Conservation (phyloP, 2,888 invertebrate species). For the Caradrina clavipalpis region DNA sequence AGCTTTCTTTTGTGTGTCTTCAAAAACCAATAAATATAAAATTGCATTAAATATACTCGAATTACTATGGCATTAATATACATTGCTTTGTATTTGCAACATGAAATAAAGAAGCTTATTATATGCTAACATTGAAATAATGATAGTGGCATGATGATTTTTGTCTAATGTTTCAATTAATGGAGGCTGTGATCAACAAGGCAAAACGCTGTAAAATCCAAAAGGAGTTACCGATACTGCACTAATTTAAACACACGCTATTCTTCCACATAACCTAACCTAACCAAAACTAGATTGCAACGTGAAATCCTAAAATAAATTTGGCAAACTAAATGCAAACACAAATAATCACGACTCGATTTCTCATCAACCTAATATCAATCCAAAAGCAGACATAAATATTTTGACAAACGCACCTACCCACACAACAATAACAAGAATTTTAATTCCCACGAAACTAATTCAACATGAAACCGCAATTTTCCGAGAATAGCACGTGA, state of each 20-base stretch:
- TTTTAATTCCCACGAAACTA: conserved; percentile 28
- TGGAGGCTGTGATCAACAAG: too few relatives aligned
- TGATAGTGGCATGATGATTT: too few relatives aligned
- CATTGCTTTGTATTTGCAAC: too few relatives aligned
- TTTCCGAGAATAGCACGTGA: conserved; percentile 59
- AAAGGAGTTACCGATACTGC: too few relatives aligned
- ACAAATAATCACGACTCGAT: conserved; percentile 27
- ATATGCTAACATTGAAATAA: too few relatives aligned
- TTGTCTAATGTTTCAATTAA: too few relatives aligned
- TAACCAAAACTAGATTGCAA: not conserved
- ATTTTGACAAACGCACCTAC: conserved; percentile 49
- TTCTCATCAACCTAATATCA: conserved; percentile 28
- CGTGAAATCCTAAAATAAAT: not conserved
- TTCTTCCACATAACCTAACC: conserved; percentile 1
- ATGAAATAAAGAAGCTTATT: too few relatives aligned
- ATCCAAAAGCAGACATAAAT: conserved; percentile 55
- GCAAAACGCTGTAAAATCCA: too few relatives aligned
- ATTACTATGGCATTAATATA: too few relatives aligned
- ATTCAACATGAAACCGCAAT: conserved; percentile 36
- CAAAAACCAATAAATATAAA: not conserved
- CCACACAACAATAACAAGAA: conserved; percentile 15
- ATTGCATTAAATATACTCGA: too few relatives aligned
- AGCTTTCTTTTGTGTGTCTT: too few relatives aligned
- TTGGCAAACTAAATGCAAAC: conserved; percentile 24
- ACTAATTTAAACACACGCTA: not conserved